phyloP scores from a whole-genome alignment of 2,113 vertebrate species.

The Neomonachus schauinslandi region DNA sequence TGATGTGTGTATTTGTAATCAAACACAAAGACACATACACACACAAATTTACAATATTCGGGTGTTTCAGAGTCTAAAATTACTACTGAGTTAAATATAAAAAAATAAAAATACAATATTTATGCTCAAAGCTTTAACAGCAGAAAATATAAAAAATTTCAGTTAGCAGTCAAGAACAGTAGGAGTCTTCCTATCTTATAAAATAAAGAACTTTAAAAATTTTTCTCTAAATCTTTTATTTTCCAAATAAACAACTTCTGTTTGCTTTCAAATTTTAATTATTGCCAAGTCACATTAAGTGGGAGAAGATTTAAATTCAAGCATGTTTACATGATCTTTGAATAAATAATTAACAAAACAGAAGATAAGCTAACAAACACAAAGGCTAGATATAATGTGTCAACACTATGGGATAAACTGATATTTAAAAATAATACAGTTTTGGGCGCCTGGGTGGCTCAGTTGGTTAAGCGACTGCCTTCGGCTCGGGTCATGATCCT shows the following conservation, averaged over 20 bases:
- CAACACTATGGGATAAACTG: constrained; percentile 41
- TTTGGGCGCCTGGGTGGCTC: too few relatives aligned
- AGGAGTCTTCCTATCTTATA: background rate
- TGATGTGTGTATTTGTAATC: background rate
- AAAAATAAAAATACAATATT: background rate
- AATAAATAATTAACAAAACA: constrained; percentile 69
- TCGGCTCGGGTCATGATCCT: too few relatives aligned
- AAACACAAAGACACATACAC: background rate
- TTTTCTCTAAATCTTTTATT: background rate
- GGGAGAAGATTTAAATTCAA: constrained; percentile 45
- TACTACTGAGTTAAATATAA: background rate
- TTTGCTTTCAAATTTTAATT: constrained; percentile 62
- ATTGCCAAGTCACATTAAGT: constrained; percentile 53
- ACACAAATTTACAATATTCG: background rate
- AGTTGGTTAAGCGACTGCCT: too few relatives aligned
- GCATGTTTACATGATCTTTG: constrained; percentile 41
- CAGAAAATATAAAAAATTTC: background rate
- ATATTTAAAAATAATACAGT: constrained; percentile 39
- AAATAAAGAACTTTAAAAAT: background rate
- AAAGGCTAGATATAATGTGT: constrained; percentile 4
- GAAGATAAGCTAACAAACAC: constrained; percentile 51
- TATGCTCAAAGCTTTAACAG: background rate
- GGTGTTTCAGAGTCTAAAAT: background rate
- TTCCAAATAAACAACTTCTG: constrained; percentile 60
- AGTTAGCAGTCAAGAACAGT: constrained; percentile 15